Base-by-base conservation (phyloP, 1,140 invertebrate genomes). In the Bombyx mandarina region DNA sequence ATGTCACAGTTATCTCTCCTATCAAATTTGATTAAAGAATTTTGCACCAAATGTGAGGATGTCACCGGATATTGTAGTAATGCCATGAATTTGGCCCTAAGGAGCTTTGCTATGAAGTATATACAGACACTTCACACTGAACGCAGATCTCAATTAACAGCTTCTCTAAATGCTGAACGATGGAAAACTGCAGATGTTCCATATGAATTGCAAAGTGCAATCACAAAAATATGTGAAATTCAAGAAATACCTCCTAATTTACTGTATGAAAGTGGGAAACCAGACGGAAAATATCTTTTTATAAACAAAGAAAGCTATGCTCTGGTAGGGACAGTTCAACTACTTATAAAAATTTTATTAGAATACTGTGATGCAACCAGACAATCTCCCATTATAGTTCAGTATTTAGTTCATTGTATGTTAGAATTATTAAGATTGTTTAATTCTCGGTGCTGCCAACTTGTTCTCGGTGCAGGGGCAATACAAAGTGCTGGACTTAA, bases 101-200 rank as follows among this genome's bases (percentile, higher is more conserved):
- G 96, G 86, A 94, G 94, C 65, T 92, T 97, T 90, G 95, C 95
- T 4, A 96, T 93, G 70, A 94, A 94, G 78, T 99, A 98, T 89
- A 94, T 98, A 48, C 93, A 95, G 68, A 91, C 93, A 71, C 98
- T 99, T 82, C 97, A 99, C 80, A 91, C 93, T 52, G 96, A 98
- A 73, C 89, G 95, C 49, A 96, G 96, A 81, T 92, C 90, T 26
- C 97, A 97, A 83, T 86, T 99, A 26, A 93, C 92, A 61, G 72
- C 93, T 59, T 90, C 97, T 45, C 86, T 99, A 45, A 97, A 99
- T 73, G 92, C 92, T 66, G 98, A 99, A 86, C 90, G 94, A 54
- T 99, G 98, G 98, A 96, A 95, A 77, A 92, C 94, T 69, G 95
- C 96, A n/a, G 95, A 98, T 67, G 94, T 99, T 49, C 94, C 96